Conservation (phyloP, 2,888 invertebrate genomes). For the Nezara viridula region DNA sequence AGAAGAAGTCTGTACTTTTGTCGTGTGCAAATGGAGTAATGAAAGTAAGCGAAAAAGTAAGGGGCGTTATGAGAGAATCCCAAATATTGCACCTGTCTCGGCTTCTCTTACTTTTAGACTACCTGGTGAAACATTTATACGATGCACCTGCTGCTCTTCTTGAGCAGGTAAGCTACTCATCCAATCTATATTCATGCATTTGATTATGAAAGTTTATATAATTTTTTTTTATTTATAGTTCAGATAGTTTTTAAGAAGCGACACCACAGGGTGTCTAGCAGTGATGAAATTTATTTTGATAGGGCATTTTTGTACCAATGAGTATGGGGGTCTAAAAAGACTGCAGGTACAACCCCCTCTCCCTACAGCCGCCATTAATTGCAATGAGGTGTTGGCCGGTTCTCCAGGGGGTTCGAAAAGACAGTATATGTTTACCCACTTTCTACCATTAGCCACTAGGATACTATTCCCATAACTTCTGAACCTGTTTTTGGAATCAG, state of each 20-base stretch:
- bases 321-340: no score
- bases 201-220: neutral
- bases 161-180: conserved; percentile 78
- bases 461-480: no score
- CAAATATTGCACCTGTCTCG: conserved; percentile 88
- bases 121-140: conserved; percentile 94
- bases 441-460: no score
- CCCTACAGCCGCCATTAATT: no score
- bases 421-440: no score
- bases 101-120: conserved; percentile 89
- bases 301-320: no score
- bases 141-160: conserved; percentile 89
- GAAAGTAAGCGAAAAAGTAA: conserved; percentile 64
- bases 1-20: conserved; percentile 93
- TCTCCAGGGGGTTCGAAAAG: no score
- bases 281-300: no score
- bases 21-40: conserved; percentile 83
- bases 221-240: neutral
- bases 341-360: no score
- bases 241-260: neutral
- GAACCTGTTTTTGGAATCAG: no score
- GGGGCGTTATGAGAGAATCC: conserved; percentile 73
- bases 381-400: no score
- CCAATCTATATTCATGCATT: neutral
- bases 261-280: no score